A percentile compares a stretch with the other conserved stretches of the same genome.
phyloP scores from a whole-genome alignment of 2,888 invertebrate species.

The Oxytorus armatus region DNA sequence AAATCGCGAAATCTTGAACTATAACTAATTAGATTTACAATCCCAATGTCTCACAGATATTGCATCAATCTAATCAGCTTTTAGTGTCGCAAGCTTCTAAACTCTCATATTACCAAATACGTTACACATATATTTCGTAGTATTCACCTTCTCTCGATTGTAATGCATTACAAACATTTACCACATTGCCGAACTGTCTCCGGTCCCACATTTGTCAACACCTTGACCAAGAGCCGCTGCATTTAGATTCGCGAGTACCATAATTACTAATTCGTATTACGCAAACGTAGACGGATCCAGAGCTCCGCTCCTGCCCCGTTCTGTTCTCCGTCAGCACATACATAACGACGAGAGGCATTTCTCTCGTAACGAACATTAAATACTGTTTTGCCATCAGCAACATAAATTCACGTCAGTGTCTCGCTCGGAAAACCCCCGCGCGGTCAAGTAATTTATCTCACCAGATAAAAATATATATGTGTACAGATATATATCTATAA shows the following conservation, averaged over 20 bases:
- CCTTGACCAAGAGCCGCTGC: slow-evolving; percentile 54
- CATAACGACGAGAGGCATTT: slow-evolving; percentile 65
- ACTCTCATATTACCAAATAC: background rate
- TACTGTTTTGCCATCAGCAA: slow-evolving; percentile 66
- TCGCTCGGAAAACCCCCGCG: slow-evolving; percentile 15
- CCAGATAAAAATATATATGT: slow-evolving; percentile 5
- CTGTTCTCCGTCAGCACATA: slow-evolving; percentile 32
- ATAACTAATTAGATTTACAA: too few species aligned
- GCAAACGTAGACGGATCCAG: slow-evolving; percentile 16
- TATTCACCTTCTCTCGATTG: background rate
- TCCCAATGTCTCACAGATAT: too few species aligned
- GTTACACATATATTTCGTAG: background rate
- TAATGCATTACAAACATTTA: slow-evolving; percentile 73
- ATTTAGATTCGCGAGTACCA: background rate
- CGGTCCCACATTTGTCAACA: slow-evolving; percentile 73
- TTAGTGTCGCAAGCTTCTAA: too few species aligned
- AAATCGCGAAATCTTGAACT: too few species aligned
- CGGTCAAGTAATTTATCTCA: slow-evolving; percentile 67
- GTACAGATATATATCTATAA: background rate
- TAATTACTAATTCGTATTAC: slow-evolving; percentile 33
- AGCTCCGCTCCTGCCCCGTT: slow-evolving; percentile 9
- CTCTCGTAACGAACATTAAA: slow-evolving; percentile 69
- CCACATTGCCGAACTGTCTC: slow-evolving; percentile 44
- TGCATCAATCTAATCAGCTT: too few species aligned
- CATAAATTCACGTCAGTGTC: slow-evolving; percentile 68